Conservation (phyloP, 1,140 invertebrate species). For the Drosophila parabipectinata region DNA sequence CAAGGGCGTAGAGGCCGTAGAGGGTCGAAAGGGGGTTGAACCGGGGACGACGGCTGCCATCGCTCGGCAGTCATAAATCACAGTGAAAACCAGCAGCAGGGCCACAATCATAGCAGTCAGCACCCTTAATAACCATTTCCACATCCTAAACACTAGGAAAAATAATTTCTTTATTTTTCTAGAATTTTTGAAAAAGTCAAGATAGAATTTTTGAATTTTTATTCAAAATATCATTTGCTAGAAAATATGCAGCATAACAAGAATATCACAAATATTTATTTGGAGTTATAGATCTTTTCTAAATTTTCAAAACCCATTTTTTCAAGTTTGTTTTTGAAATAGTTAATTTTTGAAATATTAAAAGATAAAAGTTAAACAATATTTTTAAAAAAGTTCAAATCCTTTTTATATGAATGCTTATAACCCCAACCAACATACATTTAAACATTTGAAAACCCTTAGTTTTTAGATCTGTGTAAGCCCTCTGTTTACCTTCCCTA, state of each 20-base stretch:
- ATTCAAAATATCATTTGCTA: not conserved
- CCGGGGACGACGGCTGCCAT: slow-evolving; percentile 57
- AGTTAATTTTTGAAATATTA: too few species aligned
- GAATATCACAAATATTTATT: too few species aligned
- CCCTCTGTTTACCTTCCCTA: not conserved
- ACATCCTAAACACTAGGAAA: not conserved
- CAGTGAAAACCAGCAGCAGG: slow-evolving; percentile 22
- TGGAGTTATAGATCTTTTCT: too few species aligned
- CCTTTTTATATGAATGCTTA: too few species aligned
- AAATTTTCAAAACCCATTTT: too few species aligned
- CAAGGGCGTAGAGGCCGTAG: not conserved
- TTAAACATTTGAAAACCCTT: not conserved
- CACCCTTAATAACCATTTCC: slow-evolving; percentile 3
- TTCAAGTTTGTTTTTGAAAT: too few species aligned
- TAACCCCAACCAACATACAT: too few species aligned
- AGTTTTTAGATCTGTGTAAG: not conserved
- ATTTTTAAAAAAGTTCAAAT: too few species aligned
- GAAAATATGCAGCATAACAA: too few species aligned
- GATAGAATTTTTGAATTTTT: not conserved
- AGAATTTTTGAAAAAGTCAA: not conserved
- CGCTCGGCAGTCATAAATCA: slow-evolving; percentile 72
- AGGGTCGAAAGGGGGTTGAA: not conserved
- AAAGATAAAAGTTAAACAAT: too few species aligned
- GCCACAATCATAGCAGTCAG: not conserved
- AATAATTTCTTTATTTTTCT: not conserved